These are phyloP conservation scores for Harpagus bidentatus DNA, from an alignment of 2,113 vertebrate genomes.

Conservation along the genomic window DNA sequence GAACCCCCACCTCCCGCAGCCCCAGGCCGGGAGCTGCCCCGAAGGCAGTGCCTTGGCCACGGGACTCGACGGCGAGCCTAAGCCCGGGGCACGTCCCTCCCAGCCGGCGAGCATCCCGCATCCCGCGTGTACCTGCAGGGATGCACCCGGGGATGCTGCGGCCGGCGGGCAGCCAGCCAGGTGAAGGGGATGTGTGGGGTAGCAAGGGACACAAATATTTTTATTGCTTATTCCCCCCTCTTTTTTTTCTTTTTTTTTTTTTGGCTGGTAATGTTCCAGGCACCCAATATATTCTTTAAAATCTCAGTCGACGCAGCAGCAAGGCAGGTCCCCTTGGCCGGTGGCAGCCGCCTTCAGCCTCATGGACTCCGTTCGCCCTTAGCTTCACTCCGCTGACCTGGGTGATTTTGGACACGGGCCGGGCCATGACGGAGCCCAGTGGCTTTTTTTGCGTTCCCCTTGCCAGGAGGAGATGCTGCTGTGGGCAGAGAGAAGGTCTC, in stretches of 20 bases:
- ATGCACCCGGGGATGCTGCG: not conserved
- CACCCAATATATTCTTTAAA: not conserved
- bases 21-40: not conserved
- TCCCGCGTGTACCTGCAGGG: not conserved
- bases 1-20: not conserved
- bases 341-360: not conserved
- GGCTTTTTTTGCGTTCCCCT: not conserved
- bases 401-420: not conserved
- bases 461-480: not conserved
- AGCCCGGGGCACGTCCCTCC: fast-evolving
- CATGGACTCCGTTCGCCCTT: fast-evolving
- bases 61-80: not conserved
- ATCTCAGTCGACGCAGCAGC: not conserved
- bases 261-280: not conserved
- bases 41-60: fast-evolving
- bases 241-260: not conserved
- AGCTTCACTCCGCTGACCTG: not conserved
- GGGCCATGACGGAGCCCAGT: not conserved
- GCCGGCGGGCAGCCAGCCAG: not conserved
- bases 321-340: not conserved
- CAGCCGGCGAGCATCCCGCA: not conserved
- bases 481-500: not conserved
- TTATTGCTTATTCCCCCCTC: not conserved
- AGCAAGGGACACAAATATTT: not conserved
- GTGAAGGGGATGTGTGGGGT: not conserved